A percentile compares a stretch with the other conserved stretches of the same genome.
Conservation (phyloP, 2,797 vertebrate species). For the Holocentrus rufus region DNA sequence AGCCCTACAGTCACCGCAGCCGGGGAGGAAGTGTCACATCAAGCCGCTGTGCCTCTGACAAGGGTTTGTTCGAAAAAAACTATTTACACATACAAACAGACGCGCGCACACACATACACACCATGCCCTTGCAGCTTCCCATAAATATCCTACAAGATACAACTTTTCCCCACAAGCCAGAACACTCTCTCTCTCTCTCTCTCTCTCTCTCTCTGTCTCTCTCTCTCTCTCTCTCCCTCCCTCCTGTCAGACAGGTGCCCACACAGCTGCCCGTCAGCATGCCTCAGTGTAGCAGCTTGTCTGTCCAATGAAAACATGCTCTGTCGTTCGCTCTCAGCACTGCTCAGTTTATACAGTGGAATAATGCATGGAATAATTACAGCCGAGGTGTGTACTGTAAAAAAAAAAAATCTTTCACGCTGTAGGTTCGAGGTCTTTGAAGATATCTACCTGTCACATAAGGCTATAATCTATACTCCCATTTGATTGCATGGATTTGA, state of each 20-base stretch:
- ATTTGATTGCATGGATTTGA: neutral
- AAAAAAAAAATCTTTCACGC: conserved; percentile 25
- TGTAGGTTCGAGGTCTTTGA: neutral
- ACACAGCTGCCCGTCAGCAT: conserved; percentile 80
- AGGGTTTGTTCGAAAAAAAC: conserved; percentile 59
- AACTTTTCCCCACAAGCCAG: conserved; percentile 73
- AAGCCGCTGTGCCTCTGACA: conserved; percentile 75
- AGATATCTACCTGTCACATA: conserved; percentile 21
- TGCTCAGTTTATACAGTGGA: conserved; percentile 54
- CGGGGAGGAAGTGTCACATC: conserved; percentile 75
- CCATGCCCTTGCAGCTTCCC: conserved; percentile 74
- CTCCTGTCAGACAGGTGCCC: conserved; percentile 80
- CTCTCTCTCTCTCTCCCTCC: conserved; percentile 40
- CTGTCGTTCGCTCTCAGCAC: conserved; percentile 54
- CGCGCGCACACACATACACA: conserved; percentile 42
- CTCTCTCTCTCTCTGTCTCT: conserved; percentile 19
- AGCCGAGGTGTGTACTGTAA: conserved; percentile 38
- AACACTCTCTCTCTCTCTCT: conserved; percentile 30
- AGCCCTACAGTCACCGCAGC: conserved; percentile 62
- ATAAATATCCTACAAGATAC: conserved; percentile 78
- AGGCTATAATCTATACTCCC: neutral
- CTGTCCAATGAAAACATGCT: conserved; percentile 63
- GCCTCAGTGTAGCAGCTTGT: conserved; percentile 60
- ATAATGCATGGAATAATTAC: conserved; percentile 51
- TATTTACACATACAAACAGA: conserved; percentile 73